phyloP scores from a whole-genome alignment of 2,888 invertebrate species.

The Diloba caeruleocephala region DNA sequence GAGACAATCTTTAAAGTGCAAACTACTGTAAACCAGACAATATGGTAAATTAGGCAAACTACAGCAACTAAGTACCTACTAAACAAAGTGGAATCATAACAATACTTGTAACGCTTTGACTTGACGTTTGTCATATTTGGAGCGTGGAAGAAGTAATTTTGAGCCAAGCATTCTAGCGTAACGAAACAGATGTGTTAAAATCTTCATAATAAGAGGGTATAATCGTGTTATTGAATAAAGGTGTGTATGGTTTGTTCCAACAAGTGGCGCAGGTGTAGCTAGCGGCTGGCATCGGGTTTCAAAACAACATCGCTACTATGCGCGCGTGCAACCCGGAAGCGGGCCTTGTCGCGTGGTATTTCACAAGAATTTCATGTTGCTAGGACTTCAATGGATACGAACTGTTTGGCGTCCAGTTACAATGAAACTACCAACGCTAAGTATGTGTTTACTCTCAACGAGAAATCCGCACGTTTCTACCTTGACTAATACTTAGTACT shows the following conservation, averaged over 20 bases:
- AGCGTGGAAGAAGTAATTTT: constrained; percentile 15
- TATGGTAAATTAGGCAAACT: not conserved
- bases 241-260: constrained; percentile 26
- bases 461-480: constrained; percentile 8
- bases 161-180: not conserved
- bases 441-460: constrained; percentile 13
- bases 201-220: constrained; percentile 31
- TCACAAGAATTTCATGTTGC: constrained; percentile 63
- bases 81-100: not conserved
- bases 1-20: not conserved
- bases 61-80: no score
- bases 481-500: not conserved
- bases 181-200: constrained; percentile 17
- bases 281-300: constrained; percentile 62
- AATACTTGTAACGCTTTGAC: constrained; percentile 1
- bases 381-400: constrained; percentile 36
- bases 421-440: constrained; percentile 25
- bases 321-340: constrained; percentile 68
- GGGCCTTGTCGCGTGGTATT: constrained; percentile 58
- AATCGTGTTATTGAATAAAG: constrained; percentile 31
- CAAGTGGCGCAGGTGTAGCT: constrained; percentile 60
- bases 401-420: constrained; percentile 26
- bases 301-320: constrained; percentile 70
- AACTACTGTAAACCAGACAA: no score
- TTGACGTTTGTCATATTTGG: constrained; percentile 9